Base-by-base conservation (phyloP, 2,113 vertebrate species). In the Lophura nycthemera region DNA sequence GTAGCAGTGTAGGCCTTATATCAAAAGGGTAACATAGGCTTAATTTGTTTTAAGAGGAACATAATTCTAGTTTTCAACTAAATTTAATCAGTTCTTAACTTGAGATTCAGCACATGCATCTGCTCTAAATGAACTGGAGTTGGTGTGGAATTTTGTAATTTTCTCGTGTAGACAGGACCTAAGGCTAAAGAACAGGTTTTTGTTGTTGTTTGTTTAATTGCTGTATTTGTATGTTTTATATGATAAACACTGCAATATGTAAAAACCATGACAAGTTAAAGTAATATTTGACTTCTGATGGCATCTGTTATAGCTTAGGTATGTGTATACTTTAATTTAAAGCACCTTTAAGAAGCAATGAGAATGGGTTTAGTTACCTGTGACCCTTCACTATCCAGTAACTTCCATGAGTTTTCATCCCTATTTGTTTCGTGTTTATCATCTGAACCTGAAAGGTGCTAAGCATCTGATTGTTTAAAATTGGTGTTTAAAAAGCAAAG, bases 151-250 rank as follows among this genome's bases (percentile, higher is more conserved):
- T 84, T 60, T 52, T 92, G 78, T 64, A 71, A 0, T 79, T 91
- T 86, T 80, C 72, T 74, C 59, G 17, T 80, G 64, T 57, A 80
- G 85, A 71, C 54, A 56, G 86, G 87, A 76, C 78, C 81, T 80
- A 9, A 50, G 82, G 91, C 92, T 77, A 74, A 67, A 79, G 71
- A 93, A 71, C 87, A 86, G 80, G 65, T 90, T 96, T 73, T 47
- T 84, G 83, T 69, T 94, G 42, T 29, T 59, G 27, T 59, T 78
- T 83, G 56, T 71, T 93, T 92, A 72, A 63, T 72, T 75, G n/a
- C 64, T 74, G 25, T 86, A 56, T 85, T 83, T 87, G 21, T 95
- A 8, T 92, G 25, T 80, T 91, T 88, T 91, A 8, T 67, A 80
- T 81, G 60, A 77, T 71, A 89, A 89, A 89, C 38, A 43, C 13